Conservation (phyloP, 2,113 vertebrate genomes). For the Dicaeum eximium region DNA sequence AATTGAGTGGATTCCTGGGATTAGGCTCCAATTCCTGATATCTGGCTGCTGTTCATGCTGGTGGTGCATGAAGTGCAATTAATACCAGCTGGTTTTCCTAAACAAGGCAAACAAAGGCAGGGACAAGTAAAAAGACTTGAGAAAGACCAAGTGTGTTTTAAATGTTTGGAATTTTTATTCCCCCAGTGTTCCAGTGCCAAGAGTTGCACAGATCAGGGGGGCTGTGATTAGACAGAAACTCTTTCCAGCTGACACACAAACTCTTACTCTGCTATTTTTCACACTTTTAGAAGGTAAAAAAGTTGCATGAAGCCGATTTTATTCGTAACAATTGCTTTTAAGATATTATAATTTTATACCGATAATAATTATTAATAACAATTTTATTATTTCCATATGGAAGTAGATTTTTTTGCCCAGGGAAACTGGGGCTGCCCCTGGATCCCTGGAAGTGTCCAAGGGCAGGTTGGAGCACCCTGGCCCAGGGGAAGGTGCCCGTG, state of each 20-base stretch:
- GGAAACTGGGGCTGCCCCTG: not conserved
- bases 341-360: not conserved
- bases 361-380: not conserved
- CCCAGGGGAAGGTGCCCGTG: not conserved
- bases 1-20: slow-evolving; percentile 47
- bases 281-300: not conserved
- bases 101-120: slow-evolving; percentile 65
- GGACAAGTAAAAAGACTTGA: slow-evolving; percentile 49
- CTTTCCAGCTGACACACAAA: not conserved
- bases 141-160: slow-evolving; percentile 38
- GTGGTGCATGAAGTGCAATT: slow-evolving; percentile 40
- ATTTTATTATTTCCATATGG: not conserved
- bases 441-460: not conserved
- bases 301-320: not conserved
- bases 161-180: not conserved
- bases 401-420: not conserved
- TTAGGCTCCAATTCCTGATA: slow-evolving; percentile 45
- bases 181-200: slow-evolving; percentile 31
- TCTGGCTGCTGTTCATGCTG: slow-evolving; percentile 64
- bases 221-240: not conserved
- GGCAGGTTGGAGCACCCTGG: not conserved
- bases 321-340: not conserved
- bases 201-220: not conserved
- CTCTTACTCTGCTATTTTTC: not conserved
- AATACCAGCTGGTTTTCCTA: slow-evolving; percentile 69